Conservation (phyloP, 92 coral and sea anemone species). For the Phenganax stokvisi region DNA sequence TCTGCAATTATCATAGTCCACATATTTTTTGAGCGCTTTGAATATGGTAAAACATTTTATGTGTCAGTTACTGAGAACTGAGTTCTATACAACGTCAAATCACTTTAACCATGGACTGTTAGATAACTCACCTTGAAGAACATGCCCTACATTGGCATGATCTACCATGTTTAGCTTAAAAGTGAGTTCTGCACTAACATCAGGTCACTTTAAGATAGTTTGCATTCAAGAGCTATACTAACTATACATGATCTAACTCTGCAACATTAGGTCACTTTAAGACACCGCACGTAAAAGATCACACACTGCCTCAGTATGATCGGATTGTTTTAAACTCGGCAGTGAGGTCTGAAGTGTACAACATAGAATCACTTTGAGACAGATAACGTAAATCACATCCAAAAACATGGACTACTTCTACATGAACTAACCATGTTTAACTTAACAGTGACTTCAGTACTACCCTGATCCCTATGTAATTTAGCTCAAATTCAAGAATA, state of each 20-base stretch:
- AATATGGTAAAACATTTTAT: no score
- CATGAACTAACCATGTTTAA: not conserved
- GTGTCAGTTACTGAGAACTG: no score
- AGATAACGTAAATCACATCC: not conserved
- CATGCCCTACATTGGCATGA: not conserved
- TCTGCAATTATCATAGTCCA: no score
- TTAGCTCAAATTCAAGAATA: no score
- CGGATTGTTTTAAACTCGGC: not conserved
- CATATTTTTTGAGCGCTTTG: no score
- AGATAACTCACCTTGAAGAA: not conserved
- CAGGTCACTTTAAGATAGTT: slow-evolving; percentile 9
- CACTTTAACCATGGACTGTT: not conserved
- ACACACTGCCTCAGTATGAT: not conserved
- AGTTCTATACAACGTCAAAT: no score
- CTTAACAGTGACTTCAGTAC: not conserved
- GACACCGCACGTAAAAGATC: not conserved
- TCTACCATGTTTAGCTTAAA: not conserved
- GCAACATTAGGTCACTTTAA: slow-evolving; percentile 3
- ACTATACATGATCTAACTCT: slow-evolving; percentile 9
- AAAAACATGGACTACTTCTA: not conserved
- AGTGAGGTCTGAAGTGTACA: not conserved
- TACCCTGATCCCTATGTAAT: no score
- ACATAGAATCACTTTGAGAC: not conserved
- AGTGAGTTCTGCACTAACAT: slow-evolving; percentile 2
- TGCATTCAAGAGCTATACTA: slow-evolving; percentile 4